phyloP scores from a whole-genome alignment of 2,797 vertebrate species.

The Anabas testudineus region DNA sequence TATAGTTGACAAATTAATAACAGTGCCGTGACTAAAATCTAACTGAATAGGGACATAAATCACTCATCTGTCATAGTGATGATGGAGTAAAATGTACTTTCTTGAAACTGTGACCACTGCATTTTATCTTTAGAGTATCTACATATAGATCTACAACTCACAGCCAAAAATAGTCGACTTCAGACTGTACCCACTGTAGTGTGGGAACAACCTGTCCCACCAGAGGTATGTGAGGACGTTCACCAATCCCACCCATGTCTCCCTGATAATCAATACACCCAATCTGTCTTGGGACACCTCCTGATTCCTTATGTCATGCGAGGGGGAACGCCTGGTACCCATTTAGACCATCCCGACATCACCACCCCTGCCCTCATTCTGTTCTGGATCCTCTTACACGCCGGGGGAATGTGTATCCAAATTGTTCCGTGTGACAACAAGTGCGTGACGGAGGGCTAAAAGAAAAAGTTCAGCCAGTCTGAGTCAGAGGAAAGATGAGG shows the following conservation, averaged over 20 bases:
- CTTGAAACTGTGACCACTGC: background rate
- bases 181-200: background rate
- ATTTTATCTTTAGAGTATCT: conserved; percentile 34
- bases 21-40: background rate
- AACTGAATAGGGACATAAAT: conserved; percentile 1
- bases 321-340: conserved; percentile 45
- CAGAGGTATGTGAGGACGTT: conserved; percentile 21
- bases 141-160: conserved; percentile 39
- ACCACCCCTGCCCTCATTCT: background rate
- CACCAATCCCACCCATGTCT: conserved; percentile 44
- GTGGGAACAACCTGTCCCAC: conserved; percentile 50
- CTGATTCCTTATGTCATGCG: conserved; percentile 58
- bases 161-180: conserved; percentile 16
- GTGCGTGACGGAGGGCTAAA: conserved; percentile 63
- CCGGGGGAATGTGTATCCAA: conserved; percentile 68
- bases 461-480: conserved; percentile 70
- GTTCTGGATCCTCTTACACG: conserved; percentile 63
- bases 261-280: conserved; percentile 37
- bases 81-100: conserved; percentile 11
- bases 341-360: conserved; percentile 12
- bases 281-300: conserved; percentile 24
- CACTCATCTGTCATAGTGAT: background rate
- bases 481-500: conserved; percentile 72
- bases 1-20: too few relatives aligned
- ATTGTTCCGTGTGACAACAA: conserved; percentile 71